A percentile compares a stretch with the other conserved stretches of the same genome.
Conservation (phyloP, 2,888 invertebrate species). For the Sminthurides aquaticus region DNA sequence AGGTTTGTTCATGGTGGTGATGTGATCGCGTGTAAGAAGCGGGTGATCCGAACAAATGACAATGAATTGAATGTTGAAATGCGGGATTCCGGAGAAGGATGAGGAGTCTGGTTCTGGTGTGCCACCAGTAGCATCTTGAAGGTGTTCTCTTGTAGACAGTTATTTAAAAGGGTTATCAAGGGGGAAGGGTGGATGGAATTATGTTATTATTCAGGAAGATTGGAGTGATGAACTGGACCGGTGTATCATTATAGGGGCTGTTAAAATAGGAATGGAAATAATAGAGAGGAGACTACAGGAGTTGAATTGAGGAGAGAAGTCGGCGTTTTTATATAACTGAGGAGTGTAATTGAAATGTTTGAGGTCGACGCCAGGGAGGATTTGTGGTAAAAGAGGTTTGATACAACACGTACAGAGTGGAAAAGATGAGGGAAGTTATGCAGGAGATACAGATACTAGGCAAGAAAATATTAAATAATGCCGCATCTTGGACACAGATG, state of each 20-base stretch:
- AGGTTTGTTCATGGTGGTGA: not conserved
- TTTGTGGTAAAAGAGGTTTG: too few species aligned
- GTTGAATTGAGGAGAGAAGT: not conserved
- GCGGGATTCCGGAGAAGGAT: not conserved
- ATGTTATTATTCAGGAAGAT: not conserved
- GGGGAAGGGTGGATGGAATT: not conserved
- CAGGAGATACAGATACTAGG: too few species aligned
- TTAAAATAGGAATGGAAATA: not conserved
- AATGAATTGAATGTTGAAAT: constrained; percentile 2
- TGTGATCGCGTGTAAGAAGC: not conserved
- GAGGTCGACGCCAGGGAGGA: constrained; percentile 1
- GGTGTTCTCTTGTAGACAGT: not conserved
- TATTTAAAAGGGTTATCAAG: not conserved
- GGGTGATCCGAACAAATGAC: constrained; percentile 1
- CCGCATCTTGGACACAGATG: too few species aligned
- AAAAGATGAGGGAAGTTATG: too few species aligned
- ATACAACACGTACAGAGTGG: too few species aligned
- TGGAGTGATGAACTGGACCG: not conserved
- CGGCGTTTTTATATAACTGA: not conserved
- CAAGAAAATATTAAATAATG: too few species aligned
- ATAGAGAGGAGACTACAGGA: not conserved
- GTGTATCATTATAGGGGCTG: not conserved
- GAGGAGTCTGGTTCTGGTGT: not conserved
- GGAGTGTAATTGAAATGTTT: not conserved
- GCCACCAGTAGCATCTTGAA: constrained; percentile 4